A percentile compares a stretch with the other conserved stretches of the same genome.
These are phyloP conservation scores for Drosophila tani DNA, from an alignment of 1,140 invertebrate species.

Conservation along the genomic window DNA sequence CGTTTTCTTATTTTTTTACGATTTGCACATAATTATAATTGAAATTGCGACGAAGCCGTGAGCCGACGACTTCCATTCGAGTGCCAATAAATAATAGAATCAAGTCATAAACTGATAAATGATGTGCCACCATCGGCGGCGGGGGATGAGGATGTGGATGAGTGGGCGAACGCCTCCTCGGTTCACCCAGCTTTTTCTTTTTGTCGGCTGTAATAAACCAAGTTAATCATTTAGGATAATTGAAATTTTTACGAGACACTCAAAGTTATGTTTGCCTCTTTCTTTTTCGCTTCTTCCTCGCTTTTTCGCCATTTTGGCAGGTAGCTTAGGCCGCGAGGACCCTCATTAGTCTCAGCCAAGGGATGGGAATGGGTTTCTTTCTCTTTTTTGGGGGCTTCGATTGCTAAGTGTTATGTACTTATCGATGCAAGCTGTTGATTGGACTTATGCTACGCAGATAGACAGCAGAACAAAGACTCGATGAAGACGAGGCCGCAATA, in stretches of 20 bases:
- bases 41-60: slow-evolving; percentile 75
- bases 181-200: slow-evolving; percentile 3
- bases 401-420: slow-evolving; percentile 55
- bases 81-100: slow-evolving; percentile 85
- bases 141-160: slow-evolving; percentile 26
- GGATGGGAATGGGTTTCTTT: neutral
- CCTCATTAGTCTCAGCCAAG: slow-evolving; percentile 51
- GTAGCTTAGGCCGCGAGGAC: slow-evolving; percentile 29
- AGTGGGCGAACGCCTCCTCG: slow-evolving; percentile 9
- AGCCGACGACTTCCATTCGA: slow-evolving; percentile 49
- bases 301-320: slow-evolving; percentile 35
- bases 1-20: slow-evolving; percentile 65
- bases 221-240: slow-evolving; percentile 85
- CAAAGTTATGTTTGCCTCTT: slow-evolving; percentile 55
- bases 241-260: slow-evolving; percentile 84
- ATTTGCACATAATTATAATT: slow-evolving; percentile 85
- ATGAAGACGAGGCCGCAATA: slow-evolving; percentile 21
- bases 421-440: slow-evolving; percentile 76
- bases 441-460: slow-evolving; percentile 44
- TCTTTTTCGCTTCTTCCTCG: slow-evolving; percentile 9
- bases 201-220: slow-evolving; percentile 70
- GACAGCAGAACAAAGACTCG: slow-evolving; percentile 19
- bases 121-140: slow-evolving; percentile 53
- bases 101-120: slow-evolving; percentile 84
- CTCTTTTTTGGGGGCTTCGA: neutral